Evolutionary conservation across 1,140 invertebrate species (phyloP).

Genomic region (Drosophila tani): DNA sequence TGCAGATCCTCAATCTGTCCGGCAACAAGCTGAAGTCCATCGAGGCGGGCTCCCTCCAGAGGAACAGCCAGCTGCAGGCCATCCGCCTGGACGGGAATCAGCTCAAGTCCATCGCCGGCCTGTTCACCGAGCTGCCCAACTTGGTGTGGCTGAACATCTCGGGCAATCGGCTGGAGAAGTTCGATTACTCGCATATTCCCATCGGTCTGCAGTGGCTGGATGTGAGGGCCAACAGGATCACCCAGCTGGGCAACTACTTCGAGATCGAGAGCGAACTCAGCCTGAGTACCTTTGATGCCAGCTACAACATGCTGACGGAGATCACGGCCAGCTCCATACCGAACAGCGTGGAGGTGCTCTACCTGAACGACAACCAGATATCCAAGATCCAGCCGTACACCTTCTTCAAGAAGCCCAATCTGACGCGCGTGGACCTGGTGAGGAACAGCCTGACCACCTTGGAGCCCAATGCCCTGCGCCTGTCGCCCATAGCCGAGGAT

Average conservation of each 20-base stretch:
- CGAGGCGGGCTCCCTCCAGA: conserved; percentile 94
- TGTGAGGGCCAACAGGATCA: conserved; percentile 94
- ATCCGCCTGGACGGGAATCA: conserved; percentile 95
- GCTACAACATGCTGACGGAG: conserved; percentile 93
- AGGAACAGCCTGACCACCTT: conserved; percentile 93
- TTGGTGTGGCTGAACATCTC: conserved; percentile 96
- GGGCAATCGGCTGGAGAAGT: conserved; percentile 94
- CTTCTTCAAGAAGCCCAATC: conserved; percentile 96
- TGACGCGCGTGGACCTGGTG: conserved; percentile 94
- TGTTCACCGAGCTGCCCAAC: conserved; percentile 94
- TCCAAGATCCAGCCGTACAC: conserved; percentile 95
- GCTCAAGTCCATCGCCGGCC: conserved; percentile 92
- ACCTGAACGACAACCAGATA: conserved; percentile 94
- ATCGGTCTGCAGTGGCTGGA: conserved; percentile 95
- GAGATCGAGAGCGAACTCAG: conserved; percentile 94
- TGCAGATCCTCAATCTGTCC: conserved; percentile 95
- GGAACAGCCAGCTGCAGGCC: conserved; percentile 93
- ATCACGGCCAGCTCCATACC: conserved; percentile 94
- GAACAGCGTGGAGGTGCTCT: conserved; percentile 93
- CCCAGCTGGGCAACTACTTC: conserved; percentile 95
- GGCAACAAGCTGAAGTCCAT: conserved; percentile 94
- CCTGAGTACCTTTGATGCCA: conserved; percentile 93
- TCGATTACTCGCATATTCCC: conserved; percentile 96
- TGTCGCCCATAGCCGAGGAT: conserved; percentile 91
- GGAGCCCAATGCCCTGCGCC: conserved; percentile 93